phyloP scores from a whole-genome alignment of 2,888 invertebrate species.

The Eupelmus urozonus region DNA sequence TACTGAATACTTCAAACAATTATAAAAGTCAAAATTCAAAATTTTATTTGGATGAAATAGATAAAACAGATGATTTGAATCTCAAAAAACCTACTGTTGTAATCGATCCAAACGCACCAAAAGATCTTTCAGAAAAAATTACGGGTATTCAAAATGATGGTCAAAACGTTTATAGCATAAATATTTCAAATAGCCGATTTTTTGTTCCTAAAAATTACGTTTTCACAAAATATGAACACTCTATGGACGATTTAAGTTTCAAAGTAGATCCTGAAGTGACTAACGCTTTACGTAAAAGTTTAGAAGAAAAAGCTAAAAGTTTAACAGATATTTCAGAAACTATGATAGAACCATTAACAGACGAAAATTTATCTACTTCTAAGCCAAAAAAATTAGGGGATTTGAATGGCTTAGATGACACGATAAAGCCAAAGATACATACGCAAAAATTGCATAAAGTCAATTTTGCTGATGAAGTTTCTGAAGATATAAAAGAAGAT shows the following conservation, averaged over 20 bases:
- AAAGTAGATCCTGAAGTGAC: constrained; percentile 72
- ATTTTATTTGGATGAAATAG: constrained; percentile 4
- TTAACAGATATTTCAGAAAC: constrained; percentile 15
- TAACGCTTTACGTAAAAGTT: constrained; percentile 64
- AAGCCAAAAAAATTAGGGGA: neutral
- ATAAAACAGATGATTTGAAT: constrained; percentile 24
- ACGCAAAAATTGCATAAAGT: constrained; percentile 32
- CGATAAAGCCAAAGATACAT: constrained; percentile 29
- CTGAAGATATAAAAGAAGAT: neutral
- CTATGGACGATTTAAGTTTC: constrained; percentile 71
- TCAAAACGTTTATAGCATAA: constrained; percentile 58
- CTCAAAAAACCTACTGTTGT: neutral
- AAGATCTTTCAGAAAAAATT: constrained; percentile 64
- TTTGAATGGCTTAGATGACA: constrained; percentile 15
- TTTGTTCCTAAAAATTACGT: constrained; percentile 72
- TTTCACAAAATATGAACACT: constrained; percentile 66
- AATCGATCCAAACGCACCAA: constrained; percentile 49
- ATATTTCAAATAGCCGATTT: constrained; percentile 71
- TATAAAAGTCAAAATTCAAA: constrained; percentile 13
- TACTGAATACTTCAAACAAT: neutral
- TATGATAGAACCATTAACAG: neutral
- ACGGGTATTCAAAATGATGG: constrained; percentile 67
- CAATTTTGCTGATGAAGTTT: constrained; percentile 46
- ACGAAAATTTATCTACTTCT: neutral
- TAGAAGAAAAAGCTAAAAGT: constrained; percentile 62